Conservation (phyloP, 2,113 vertebrate species). For the Redunca redunca region DNA sequence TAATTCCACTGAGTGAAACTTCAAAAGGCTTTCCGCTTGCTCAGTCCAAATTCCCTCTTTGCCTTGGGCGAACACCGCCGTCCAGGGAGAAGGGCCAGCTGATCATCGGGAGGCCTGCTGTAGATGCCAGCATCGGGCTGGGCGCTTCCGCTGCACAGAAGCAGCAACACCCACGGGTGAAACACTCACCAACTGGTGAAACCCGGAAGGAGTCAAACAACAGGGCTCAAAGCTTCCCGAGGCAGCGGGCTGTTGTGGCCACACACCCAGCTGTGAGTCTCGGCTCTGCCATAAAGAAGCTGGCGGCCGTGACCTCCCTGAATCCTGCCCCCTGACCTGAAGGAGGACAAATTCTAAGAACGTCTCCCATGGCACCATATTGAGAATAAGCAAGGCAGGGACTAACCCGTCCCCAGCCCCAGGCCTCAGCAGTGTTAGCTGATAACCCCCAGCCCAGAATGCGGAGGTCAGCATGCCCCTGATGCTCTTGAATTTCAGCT, state of each 20-base stretch:
- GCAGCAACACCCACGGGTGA: not conserved
- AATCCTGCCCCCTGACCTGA: fast-evolving
- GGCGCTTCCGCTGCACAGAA: fast-evolving
- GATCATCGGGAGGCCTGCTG: fast-evolving
- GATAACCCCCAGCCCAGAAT: fast-evolving
- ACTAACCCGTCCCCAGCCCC: fast-evolving
- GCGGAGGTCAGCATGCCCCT: fast-evolving
- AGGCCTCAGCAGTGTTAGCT: fast-evolving
- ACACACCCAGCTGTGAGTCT: not conserved
- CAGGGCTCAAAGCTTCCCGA: fast-evolving
- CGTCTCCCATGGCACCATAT: fast-evolving
- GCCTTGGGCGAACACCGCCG: not conserved
- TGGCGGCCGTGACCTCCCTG: not conserved
- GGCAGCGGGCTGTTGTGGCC: fast-evolving
- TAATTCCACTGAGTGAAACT: not conserved
- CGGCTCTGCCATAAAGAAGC: not conserved
- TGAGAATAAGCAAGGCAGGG: not conserved
- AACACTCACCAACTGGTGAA: not conserved
- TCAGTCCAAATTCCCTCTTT: not conserved
- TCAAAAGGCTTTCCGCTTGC: not conserved
- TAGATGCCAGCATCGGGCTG: fast-evolving
- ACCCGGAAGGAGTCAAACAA: fast-evolving
- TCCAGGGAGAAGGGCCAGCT: not conserved
- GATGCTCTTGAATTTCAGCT: not conserved
- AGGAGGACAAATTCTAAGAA: not conserved